phyloP scores from a whole-genome alignment of 2,888 invertebrate genomes.

The Bursaphelenchus okinawaensis region DNA sequence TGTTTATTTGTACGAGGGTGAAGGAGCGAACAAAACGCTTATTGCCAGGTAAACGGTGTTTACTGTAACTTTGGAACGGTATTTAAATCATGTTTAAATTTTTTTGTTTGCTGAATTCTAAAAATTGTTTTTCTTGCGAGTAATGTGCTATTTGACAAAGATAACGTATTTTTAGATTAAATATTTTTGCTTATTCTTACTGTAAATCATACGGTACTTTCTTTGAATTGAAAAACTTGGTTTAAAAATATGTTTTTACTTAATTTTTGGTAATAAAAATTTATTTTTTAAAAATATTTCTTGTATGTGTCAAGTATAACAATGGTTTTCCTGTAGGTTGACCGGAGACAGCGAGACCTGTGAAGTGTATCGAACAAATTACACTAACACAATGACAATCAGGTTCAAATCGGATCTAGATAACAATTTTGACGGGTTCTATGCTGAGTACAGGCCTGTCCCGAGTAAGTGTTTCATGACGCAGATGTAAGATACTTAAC shows the following conservation, averaged over 20 bases:
- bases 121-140: too few relatives aligned
- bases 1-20: background rate
- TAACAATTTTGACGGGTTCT: background rate
- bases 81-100: background rate
- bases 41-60: background rate
- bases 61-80: too few relatives aligned
- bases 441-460: background rate
- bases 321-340: background rate
- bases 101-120: background rate
- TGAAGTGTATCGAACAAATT: background rate
- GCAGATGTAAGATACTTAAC: background rate
- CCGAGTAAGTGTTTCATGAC: background rate
- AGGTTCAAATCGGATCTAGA: slow-evolving; percentile 5
- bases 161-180: too few relatives aligned
- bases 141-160: too few relatives aligned
- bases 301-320: too few relatives aligned
- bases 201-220: too few relatives aligned
- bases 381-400: slow-evolving; percentile 4
- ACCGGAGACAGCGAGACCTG: background rate
- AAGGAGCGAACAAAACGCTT: background rate
- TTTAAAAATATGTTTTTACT: too few relatives aligned
- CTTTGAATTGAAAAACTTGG: too few relatives aligned
- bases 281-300: too few relatives aligned
- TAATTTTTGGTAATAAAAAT: too few relatives aligned
- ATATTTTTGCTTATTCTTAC: too few relatives aligned